Base-by-base conservation (phyloP, 1,140 invertebrate genomes). In the Caenorhabditis briggsae region DNA sequence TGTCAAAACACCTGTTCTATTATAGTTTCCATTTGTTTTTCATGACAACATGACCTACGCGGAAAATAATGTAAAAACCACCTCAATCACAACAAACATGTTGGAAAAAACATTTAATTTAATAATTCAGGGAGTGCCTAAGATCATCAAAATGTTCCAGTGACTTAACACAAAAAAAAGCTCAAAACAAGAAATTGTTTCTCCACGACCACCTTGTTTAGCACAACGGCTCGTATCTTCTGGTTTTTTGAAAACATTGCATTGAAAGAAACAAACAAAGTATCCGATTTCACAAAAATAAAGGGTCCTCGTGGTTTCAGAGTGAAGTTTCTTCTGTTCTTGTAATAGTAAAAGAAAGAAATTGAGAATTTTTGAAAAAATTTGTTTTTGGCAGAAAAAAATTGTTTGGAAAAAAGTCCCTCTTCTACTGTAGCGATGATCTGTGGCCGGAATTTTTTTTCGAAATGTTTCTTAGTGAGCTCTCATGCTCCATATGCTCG, bases 251-350 rank as follows among this genome's bases (percentile, higher is more conserved):
- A 78, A 78, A 78, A 78, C 70, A 78, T 78, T 78, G 70, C 70
- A 50, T 78, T 78, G 46, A 78, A 78, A 78, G 70, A 46, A 78
- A 78, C 70, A 78, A 78, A 78, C 70, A 50, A 33, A 78, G 46
- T 78, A 78, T 78, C 70, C 46, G 23, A 41, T 78, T 78, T 78
- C 70, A 53, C 46, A 50, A 74, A n/a, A 43, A 46, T 14, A 53
- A 23, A 18, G 70, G 14, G 25, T 50, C 50, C 70, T 78, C 70
- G 70, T 78, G 70, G 70, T 78, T 50, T 46, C 53, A 50, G 70
- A 50, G 46, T 50, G 70, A 78, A 50, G 70, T 50, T 78, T 50
- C n/a, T 2, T 14, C 33, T 20, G 50, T 6, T 33, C 33, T 33
- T 33, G 33, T 33, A 33, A 33, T 3, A 33, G 33, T 3, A 33